phyloP scores from a whole-genome alignment of 2,888 invertebrate genomes.

The Habroteleia sp. region DNA sequence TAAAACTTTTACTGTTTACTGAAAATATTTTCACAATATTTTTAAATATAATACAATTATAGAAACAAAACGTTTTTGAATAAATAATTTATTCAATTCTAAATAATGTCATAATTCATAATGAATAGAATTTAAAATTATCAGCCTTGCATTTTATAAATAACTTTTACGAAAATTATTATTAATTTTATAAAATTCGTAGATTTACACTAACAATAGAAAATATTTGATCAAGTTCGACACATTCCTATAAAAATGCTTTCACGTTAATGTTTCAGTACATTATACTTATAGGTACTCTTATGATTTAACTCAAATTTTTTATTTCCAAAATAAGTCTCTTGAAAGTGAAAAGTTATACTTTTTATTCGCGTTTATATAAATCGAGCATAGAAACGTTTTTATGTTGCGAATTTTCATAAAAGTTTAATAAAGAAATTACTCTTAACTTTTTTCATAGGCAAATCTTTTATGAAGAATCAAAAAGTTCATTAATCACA shows the following conservation, averaged over 20 bases:
- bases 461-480: constrained; percentile 11
- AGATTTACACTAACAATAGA: no score
- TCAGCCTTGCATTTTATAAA: no score
- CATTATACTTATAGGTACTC: constrained; percentile 11
- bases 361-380: constrained; percentile 7
- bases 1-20: no score
- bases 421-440: constrained; percentile 27
- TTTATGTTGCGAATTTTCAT: constrained; percentile 20
- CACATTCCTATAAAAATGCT: constrained; percentile 10
- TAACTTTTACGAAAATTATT: no score
- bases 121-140: no score
- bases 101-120: no score
- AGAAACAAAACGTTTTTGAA: no score
- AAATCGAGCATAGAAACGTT: constrained; percentile 12
- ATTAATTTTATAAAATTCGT: no score
- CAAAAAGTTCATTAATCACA: constrained; percentile 18
- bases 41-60: no score
- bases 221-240: constrained; percentile 10
- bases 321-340: constrained; percentile 17
- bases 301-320: constrained; percentile 10
- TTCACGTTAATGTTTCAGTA: constrained; percentile 17
- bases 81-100: no score
- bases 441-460: constrained; percentile 10
- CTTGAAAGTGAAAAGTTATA: neutral
- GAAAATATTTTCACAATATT: no score